Conservation (phyloP, 2,888 invertebrate species). For the Drosophila melanosoma region DNA sequence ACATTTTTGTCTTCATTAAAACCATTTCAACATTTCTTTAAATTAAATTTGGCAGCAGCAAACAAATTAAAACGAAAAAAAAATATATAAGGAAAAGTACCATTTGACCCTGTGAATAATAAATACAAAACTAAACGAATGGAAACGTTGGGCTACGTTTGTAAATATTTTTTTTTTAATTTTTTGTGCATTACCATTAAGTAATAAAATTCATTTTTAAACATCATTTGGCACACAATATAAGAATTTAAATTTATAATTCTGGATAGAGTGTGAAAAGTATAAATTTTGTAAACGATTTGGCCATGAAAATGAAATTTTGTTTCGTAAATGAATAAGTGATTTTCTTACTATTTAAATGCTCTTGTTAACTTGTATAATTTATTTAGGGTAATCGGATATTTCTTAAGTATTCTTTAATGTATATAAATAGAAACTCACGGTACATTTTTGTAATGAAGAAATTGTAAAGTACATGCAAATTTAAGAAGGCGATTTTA, state of each 20-base stretch:
- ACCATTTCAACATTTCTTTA: neutral
- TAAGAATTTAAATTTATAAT: neutral
- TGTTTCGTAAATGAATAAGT: neutral
- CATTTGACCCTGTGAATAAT: conserved; percentile 53
- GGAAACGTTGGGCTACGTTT: conserved; percentile 8
- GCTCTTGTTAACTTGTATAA: conserved; percentile 27
- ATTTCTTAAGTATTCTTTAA: conserved; percentile 14
- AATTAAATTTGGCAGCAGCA: conserved; percentile 2
- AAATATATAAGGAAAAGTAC: neutral
- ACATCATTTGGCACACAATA: conserved; percentile 9
- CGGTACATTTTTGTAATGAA: conserved; percentile 23
- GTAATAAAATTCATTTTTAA: conserved; percentile 25
- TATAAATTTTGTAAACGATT: neutral
- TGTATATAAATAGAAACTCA: conserved; percentile 33
- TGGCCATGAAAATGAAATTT: neutral
- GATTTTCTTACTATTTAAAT: conserved; percentile 20
- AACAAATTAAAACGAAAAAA: conserved; percentile 1
- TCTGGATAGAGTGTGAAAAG: neutral
- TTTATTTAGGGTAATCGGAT: conserved; percentile 11
- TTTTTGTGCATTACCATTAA: conserved; percentile 15
- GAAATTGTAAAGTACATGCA: conserved; percentile 47
- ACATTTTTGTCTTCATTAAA: neutral
- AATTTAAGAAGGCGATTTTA: conserved; percentile 63
- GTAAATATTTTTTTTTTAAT: conserved; percentile 8
- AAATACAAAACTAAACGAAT: conserved; percentile 7